Percentiles rank a stretch among this genome's conserved stretches.
Evolutionary conservation across 2,888 invertebrate species (phyloP).

Genomic region (Dynastes tityus): DNA sequence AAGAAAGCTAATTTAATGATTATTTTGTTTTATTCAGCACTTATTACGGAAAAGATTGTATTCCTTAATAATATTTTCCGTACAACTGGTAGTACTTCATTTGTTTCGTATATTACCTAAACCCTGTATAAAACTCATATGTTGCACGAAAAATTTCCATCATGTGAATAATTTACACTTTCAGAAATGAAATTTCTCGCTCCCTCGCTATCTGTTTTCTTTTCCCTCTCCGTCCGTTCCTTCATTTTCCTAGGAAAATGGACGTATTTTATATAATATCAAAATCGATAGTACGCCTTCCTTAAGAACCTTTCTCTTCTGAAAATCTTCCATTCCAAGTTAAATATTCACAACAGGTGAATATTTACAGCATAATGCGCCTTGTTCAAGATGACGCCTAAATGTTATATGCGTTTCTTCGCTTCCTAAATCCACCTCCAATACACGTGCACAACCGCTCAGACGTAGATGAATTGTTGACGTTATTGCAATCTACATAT

Average conservation of each 20-base stretch:
- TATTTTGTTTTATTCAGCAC: too few species aligned
- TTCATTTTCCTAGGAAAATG: constrained; percentile 3
- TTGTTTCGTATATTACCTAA: neutral
- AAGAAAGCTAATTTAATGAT: too few species aligned
- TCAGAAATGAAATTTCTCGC: constrained; percentile 24
- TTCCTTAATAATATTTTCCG: too few species aligned
- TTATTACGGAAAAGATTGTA: too few species aligned
- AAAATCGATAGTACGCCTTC: constrained; percentile 23
- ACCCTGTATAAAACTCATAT: neutral
- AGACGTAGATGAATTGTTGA: neutral
- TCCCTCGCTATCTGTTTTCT: constrained; percentile 3
- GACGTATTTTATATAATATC: constrained; percentile 25
- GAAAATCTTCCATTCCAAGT: constrained; percentile 3
- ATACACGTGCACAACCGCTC: neutral
- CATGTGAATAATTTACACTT: constrained; percentile 39
- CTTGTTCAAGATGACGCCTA: neutral
- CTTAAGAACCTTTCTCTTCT: constrained; percentile 2
- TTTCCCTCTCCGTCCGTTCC: neutral
- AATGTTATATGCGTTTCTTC: neutral
- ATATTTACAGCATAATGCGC: constrained; percentile 4
- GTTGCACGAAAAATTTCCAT: constrained; percentile 34
- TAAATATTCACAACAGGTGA: constrained; percentile 32
- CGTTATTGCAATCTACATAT: too few species aligned
- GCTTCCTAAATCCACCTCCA: neutral
- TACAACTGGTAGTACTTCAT: neutral